Percentiles rank a stretch among this genome's conserved stretches.
Evolutionary conservation across 2,797 vertebrate genomes (phyloP).

Genomic region (Aphelocoma californica): DNA sequence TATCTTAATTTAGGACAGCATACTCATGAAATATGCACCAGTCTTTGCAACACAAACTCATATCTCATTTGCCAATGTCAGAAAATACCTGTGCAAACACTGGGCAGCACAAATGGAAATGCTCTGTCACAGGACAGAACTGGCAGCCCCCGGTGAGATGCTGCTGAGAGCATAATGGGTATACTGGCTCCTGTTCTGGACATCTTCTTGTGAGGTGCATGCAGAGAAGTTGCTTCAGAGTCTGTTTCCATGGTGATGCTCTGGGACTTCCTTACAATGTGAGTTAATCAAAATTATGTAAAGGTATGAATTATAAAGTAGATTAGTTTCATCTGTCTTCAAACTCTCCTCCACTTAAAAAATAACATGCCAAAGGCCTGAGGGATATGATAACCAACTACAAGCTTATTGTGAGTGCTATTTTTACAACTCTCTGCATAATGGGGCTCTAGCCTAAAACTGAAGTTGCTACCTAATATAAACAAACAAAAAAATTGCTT

Average conservation of each 20-base stretch:
- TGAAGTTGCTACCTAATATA: background rate
- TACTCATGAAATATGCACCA: background rate
- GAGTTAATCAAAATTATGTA: constrained; percentile 12
- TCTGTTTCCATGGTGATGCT: background rate
- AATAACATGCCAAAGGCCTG: background rate
- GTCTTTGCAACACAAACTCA: background rate
- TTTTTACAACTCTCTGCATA: background rate
- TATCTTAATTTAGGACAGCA: background rate
- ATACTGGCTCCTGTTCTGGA: background rate
- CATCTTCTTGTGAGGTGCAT: background rate
- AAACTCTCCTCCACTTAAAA: background rate
- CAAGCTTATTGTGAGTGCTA: background rate
- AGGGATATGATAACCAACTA: background rate
- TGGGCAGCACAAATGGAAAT: background rate
- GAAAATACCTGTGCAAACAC: background rate
- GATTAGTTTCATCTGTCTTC: background rate
- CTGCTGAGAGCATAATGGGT: background rate
- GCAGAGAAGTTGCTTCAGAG: background rate
- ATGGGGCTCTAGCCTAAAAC: background rate
- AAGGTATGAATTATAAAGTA: constrained; percentile 21
- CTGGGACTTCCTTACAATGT: background rate
- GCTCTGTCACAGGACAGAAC: background rate
- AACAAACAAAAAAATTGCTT: background rate
- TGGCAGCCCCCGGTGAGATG: background rate
- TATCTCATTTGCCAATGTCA: background rate